Evolutionary conservation across 2,113 vertebrate genomes (phyloP), one percentile per base, ranked within the genome.

Genomic region (Cavia aperea): DNA sequence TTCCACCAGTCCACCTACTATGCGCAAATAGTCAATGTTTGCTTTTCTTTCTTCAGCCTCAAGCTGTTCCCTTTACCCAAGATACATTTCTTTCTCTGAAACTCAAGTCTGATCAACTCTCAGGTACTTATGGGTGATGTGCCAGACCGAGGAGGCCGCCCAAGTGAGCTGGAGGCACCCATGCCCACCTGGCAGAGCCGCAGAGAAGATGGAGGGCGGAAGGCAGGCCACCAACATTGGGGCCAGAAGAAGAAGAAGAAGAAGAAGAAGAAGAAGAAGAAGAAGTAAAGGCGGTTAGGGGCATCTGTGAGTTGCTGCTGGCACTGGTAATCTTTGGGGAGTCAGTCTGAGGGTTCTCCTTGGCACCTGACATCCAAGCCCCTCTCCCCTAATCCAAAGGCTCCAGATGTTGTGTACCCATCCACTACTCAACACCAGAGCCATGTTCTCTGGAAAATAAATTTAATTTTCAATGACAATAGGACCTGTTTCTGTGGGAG

Each of bases 61-160:
- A 13, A 8, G 36, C 62, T 66, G 11, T 43, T 83, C 60, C 54
- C 36, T 58, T 58, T 58, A 39, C 58, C 65, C n/a, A 58, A n/a
- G 26, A 54, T 65, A 66, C 62, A 68, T 16, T 68, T 68, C 21
- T 26, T 62, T 81, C 70, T 87, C 36, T 86, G 58, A 89, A n/a
- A 56, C 51, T 49, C 65, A 43, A 86, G 49, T 94, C 86, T 95
- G 16, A 93, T 94, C 36, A 43, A 72, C 79, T 79, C 26, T 19
- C 95, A 99, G 98, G 97, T 97, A 36, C 88, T 98, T 65, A 99
- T 99, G 98, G 98, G 98, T 54, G 93, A 92, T 0, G 98, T 99
- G 26, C 98, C 99, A 2, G 98, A 99, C 96, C 97, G 98, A 91
- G 98, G 98, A 43, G 98, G 99, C 8, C 97, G 98, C 15, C 98